Evolutionary conservation across 1,140 invertebrate genomes (phyloP).

Genomic region (Holotrichia oblita): DNA sequence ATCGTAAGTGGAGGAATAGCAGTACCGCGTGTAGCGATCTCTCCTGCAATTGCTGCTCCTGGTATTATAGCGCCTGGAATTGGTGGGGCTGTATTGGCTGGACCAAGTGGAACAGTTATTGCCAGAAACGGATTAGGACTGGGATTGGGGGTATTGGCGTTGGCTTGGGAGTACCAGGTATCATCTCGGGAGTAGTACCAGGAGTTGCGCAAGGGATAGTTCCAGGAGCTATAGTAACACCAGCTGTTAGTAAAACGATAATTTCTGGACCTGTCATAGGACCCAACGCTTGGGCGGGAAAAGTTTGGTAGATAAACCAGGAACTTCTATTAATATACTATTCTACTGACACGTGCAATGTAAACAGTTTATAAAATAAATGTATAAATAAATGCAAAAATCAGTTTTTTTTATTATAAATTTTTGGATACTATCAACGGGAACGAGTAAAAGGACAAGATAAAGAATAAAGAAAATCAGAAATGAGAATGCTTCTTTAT

Average conservation of each 20-base stretch:
- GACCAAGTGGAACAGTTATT: not conserved
- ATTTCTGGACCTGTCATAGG: not conserved
- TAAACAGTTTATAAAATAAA: too few species aligned
- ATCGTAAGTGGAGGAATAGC: not conserved
- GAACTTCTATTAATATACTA: too few species aligned
- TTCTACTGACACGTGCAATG: too few species aligned
- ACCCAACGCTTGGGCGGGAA: too few species aligned
- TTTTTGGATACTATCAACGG: too few species aligned
- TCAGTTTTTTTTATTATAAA: too few species aligned
- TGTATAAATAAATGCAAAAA: too few species aligned
- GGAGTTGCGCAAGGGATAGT: not conserved
- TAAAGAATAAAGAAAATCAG: not conserved
- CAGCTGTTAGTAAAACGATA: not conserved
- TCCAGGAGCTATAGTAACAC: not conserved
- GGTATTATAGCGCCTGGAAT: not conserved
- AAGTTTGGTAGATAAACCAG: too few species aligned
- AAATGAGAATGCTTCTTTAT: slow-evolving; percentile 9
- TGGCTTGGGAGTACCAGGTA: not conserved
- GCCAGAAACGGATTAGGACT: slow-evolving; percentile 8
- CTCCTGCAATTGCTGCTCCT: not conserved
- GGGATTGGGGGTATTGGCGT: not conserved
- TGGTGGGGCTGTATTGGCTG: not conserved
- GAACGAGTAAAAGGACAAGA: not conserved
- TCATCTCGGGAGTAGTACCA: too few species aligned
- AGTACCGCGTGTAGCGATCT: not conserved